Percentiles rank a stretch among this genome's conserved stretches.
Evolutionary conservation across 2,797 vertebrate genomes (phyloP).

Genomic region (Poliocrania exsul): DNA sequence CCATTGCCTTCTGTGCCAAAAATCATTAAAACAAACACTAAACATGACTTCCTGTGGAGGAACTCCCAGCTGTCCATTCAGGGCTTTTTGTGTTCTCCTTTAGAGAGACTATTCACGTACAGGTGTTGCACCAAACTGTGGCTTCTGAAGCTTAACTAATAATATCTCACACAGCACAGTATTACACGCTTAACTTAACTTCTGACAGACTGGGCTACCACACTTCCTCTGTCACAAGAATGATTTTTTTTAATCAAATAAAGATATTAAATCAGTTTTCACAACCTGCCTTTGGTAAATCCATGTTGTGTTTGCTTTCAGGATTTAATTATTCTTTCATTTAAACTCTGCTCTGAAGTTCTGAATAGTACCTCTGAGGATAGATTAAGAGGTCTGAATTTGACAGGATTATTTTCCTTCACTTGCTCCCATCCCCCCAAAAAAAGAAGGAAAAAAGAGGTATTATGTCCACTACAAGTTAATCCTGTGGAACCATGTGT

Average conservation of each 20-base stretch:
- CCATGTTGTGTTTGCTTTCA: constrained; percentile 28
- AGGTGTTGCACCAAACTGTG: neutral
- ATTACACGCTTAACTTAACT: neutral
- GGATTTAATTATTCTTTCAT: constrained; percentile 52
- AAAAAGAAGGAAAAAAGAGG: neutral
- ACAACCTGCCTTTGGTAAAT: constrained; percentile 20
- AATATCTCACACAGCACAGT: neutral
- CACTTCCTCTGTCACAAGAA: constrained; percentile 11
- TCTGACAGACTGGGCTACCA: neutral
- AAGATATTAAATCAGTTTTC: constrained; percentile 12
- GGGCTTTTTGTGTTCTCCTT: constrained; percentile 17
- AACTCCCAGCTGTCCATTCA: constrained; percentile 53
- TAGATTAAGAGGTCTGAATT: constrained; percentile 1
- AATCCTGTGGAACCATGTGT: neutral
- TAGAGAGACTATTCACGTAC: constrained; percentile 7
- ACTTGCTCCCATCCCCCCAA: neutral
- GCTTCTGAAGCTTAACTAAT: constrained; percentile 32
- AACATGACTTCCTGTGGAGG: neutral
- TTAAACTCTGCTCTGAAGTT: constrained; percentile 43
- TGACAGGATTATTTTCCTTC: constrained; percentile 28
- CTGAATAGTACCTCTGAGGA: neutral
- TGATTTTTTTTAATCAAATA: neutral
- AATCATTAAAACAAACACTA: constrained; percentile 45
- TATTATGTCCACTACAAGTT: constrained; percentile 2
- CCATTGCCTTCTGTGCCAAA: constrained; percentile 39